Base-by-base conservation (phyloP, 2,797 vertebrate genomes). In the Siniperca obscura region DNA sequence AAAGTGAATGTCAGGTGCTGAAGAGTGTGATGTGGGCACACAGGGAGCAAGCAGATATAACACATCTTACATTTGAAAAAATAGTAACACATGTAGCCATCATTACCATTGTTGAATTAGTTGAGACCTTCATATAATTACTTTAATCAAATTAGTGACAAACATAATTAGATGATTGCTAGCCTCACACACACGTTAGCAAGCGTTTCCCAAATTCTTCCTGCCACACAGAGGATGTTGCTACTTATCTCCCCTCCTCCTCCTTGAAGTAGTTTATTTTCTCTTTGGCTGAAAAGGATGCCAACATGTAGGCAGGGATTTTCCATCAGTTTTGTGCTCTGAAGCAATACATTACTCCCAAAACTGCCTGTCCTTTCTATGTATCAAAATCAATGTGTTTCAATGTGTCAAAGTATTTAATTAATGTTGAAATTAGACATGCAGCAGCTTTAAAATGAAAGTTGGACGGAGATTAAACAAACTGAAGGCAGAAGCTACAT, bases 151-250 rank as follows among this genome's bases (percentile, higher is more conserved):
- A 68, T n/a, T 1, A 57, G 56, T 17, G 70, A 69, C 57, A 74
- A 66, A 73, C 38, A 52, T 14, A 70, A 73, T 42, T 12, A 48
- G 42, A 25, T 80, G 69, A 82, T 52, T 68, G 19, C 42, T 21
- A 25, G 64, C 68, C 36, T 66, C 80, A 64, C 44, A 55, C 44
- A 55, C 70, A 30, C 12, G 44, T 78, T 53, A 57, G 11, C 25
- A 52, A 75, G 68, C 80, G 76, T 77, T 74, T 77, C 57, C 69
- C 59, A 53, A 42, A 78, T 79, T 69, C 21, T 75, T 83, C 25
- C 68, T 59, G 64, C 16, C 66, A 50, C 22, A 40, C 9, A 66
- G 70, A 78, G 65, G 76, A 83, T 55, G 76, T 74, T 42, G 40
- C 64, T 62, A 36, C 80, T 83, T 83, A 68, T 87, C 50, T 55